Base-by-base conservation (phyloP, 1,140 invertebrate species). In the Dendroctonus ponderosae region DNA sequence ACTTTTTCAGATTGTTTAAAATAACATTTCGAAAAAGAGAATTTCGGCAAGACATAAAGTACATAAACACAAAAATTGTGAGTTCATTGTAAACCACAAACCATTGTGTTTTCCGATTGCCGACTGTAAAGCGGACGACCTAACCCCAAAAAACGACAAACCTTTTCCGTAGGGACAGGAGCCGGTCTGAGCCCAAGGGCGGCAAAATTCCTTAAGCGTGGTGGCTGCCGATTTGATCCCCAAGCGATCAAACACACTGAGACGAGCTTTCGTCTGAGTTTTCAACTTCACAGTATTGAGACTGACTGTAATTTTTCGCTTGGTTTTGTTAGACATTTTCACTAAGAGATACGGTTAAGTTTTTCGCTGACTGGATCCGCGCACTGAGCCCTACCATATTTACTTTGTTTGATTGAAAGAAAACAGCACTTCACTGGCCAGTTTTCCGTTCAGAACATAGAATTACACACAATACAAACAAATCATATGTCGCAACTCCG, bases 191-290 rank as follows among this genome's bases (percentile, higher is more conserved):
- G 86, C 84, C 88, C 88, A 90, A 81, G 88, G 87, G 77, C 87
- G 84, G 76, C 88, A 91, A 80, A 85, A 86, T 79, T 89, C 85
- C 74, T 80, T 82, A 64, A 75, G 75, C 72, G 82, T 80, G 62
- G 78, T 76, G 74, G 80, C 62, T 82, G 80, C 62, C 62, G 84
- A 82, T 75, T 89, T 87, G 42, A 87, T 90, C 68, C 89, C 89
- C 71, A 91, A 84, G 72, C 89, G 85, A 80, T 90, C 88, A 80
- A 90, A 91, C 68, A 91, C 89, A 85, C 88, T 90, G 69, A 87
- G 88, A 78, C 88, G 84, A 75, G 79, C 80, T 72, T 78, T 78
- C 43, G 68, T 38, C 72, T 79, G 76, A 72, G 79, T 80, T 80
- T 86, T 80, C 77, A 82, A 84, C 80, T 87, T 87, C 85, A 86